These are phyloP conservation scores for Kryphioiulus occultus DNA, from an alignment of 2,888 invertebrate species.

Conservation along the genomic window DNA sequence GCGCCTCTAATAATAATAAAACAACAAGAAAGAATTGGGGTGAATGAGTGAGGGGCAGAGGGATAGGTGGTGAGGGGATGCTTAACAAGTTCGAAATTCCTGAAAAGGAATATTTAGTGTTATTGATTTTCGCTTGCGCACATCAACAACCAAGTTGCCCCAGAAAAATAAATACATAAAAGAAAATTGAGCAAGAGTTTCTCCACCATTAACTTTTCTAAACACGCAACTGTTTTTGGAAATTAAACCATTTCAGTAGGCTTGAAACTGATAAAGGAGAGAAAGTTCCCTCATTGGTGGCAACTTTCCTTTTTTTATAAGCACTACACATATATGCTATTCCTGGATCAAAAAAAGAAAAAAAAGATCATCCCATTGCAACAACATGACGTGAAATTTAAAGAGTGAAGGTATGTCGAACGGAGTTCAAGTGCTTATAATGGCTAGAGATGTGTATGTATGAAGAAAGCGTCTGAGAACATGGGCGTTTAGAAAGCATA, in stretches of 20 bases:
- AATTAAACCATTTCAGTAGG: not conserved
- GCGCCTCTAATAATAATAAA: not conserved
- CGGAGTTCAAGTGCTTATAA: not conserved
- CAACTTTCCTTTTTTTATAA: slow-evolving; percentile 27
- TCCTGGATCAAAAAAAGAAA: slow-evolving; percentile 2
- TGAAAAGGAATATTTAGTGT: not conserved
- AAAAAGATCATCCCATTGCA: not conserved
- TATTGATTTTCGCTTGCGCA: not conserved
- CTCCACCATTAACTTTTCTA: not conserved
- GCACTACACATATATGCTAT: not conserved
- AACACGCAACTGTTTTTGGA: not conserved
- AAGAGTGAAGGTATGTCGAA: not conserved
- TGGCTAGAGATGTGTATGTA: not conserved
- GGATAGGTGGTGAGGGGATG: not conserved
- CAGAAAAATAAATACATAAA: slow-evolving; percentile 21
- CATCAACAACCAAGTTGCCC: not conserved
- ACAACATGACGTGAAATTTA: not conserved
- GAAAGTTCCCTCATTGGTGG: slow-evolving; percentile 3
- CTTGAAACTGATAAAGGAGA: not conserved
- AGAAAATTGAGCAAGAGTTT: not conserved
- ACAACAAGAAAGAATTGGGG: not conserved
- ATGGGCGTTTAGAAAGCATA: not conserved
- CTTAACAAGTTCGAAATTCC: not conserved
- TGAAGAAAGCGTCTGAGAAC: no score
- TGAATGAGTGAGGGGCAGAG: not conserved